Percentiles rank a stretch among this genome's conserved stretches.
These are phyloP conservation scores for Sula dactylatra DNA, from an alignment of 2,113 vertebrate species.

Conservation along the genomic window DNA sequence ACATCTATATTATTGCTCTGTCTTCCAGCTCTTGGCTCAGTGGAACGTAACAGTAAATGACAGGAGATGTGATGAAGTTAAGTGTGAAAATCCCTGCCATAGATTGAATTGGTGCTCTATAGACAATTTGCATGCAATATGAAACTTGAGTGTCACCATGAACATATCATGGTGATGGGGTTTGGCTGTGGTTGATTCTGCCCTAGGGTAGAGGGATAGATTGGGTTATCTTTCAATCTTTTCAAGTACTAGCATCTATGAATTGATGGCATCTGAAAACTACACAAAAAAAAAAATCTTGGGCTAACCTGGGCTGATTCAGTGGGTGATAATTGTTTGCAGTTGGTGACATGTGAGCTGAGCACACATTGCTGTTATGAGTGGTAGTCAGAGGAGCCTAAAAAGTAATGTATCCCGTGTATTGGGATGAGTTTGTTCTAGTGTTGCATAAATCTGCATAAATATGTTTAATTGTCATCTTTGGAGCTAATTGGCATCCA, in stretches of 20 bases:
- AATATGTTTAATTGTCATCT: background rate
- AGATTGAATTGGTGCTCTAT: background rate
- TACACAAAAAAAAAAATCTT: background rate
- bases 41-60: background rate
- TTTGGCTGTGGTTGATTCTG: background rate
- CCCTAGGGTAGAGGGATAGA: background rate
- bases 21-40: background rate
- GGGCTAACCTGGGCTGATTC: background rate
- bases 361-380: accelerated
- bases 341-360: background rate
- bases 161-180: background rate
- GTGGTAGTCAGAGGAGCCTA: background rate
- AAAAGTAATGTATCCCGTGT: accelerated
- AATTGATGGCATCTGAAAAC: background rate
- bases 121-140: accelerated
- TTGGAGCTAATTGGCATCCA: background rate
- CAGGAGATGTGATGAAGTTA: background rate
- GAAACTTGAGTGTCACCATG: background rate
- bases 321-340: background rate
- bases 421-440: background rate
- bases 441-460: background rate
- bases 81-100: background rate
- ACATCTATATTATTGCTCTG: background rate
- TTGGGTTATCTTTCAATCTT: background rate
- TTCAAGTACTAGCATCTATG: background rate